These are phyloP conservation scores for Phengaris arion DNA, from an alignment of 2,888 invertebrate genomes.

Conservation along the genomic window DNA sequence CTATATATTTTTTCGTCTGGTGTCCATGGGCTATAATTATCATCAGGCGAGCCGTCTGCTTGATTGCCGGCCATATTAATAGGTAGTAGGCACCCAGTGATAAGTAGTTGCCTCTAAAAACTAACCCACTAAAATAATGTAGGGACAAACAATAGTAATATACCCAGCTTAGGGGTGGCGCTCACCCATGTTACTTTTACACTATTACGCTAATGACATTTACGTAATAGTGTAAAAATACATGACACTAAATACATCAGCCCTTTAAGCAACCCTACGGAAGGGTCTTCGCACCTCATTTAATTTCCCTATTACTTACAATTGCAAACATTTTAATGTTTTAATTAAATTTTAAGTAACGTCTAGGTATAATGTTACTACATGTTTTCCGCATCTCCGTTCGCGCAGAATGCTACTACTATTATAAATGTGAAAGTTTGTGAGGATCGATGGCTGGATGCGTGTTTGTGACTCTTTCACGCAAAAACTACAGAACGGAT, in stretches of 20 bases:
- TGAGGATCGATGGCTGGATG: too few relatives aligned
- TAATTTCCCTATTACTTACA: neutral
- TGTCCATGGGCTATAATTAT: too few relatives aligned
- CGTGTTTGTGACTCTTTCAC: too few relatives aligned
- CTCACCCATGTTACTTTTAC: neutral
- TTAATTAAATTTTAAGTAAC: neutral
- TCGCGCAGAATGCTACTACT: too few relatives aligned
- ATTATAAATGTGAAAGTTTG: too few relatives aligned
- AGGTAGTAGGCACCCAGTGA: too few relatives aligned
- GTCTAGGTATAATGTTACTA: too few relatives aligned
- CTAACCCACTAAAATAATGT: neutral
- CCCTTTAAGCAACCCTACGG: neutral
- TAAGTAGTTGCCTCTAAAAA: neutral
- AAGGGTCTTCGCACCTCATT: slow-evolving; percentile 9
- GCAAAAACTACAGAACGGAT: too few relatives aligned
- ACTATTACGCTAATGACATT: slow-evolving; percentile 8
- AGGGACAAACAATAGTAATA: neutral
- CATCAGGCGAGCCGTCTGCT: too few relatives aligned
- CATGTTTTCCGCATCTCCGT: too few relatives aligned
- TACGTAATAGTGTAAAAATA: neutral
- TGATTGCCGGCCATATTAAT: too few relatives aligned
- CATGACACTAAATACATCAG: neutral
- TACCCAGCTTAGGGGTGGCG: neutral
- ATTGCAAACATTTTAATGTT: neutral
- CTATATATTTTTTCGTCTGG: too few relatives aligned